Base-by-base conservation (phyloP, 2,888 invertebrate species). In the Suillia variegata region DNA sequence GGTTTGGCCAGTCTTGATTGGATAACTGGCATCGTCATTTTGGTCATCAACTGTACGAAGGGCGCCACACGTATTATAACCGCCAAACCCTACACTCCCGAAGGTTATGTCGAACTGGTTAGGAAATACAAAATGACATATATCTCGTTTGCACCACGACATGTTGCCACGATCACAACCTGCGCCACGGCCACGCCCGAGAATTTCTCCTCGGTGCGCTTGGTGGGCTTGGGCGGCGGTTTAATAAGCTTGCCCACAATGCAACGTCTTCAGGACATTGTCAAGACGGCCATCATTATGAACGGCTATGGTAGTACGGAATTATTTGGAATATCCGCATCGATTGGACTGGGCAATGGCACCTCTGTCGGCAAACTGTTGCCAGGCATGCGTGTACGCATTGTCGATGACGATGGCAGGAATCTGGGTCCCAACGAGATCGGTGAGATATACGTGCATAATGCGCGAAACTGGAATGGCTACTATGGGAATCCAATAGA, bases 381-480 rank as follows among this genome's bases (percentile, higher is more conserved):
- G 10, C 63, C 71, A 1, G 70, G 71, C 21, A 24, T 70, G 0
- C 58, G 61, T 13, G 26, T 72, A 1, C 73, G 71, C 21, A 75
- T 80, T 47, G 57, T 76, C 2, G 65, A 76, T 57, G 73, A 77
- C 0, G 26, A 70, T 4, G 74, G 73, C 2, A 55, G 70, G 1
- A 62, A 58, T 22, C 56, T 78, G 51, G 70, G 66, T 0, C 60
- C 66, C 5, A 69, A 71, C 49, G 63, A 76, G 55, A 48, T 64
- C 0, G 80, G 80, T 2, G 79, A 80, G 62, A 70, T 80, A 56
- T 64, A 61, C n/a, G 58, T 69, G 2, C 65, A 70, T 15, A 64
- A 64, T 0, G 61, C 61, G 1, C 57, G 54, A 2, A 34, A 49
- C n/a, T 78, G 79, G 75, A 62, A 62, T 17, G 81, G 81, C 0